Evolutionary conservation across 2,113 vertebrate species (phyloP).

Genomic region (Sander vitreus): DNA sequence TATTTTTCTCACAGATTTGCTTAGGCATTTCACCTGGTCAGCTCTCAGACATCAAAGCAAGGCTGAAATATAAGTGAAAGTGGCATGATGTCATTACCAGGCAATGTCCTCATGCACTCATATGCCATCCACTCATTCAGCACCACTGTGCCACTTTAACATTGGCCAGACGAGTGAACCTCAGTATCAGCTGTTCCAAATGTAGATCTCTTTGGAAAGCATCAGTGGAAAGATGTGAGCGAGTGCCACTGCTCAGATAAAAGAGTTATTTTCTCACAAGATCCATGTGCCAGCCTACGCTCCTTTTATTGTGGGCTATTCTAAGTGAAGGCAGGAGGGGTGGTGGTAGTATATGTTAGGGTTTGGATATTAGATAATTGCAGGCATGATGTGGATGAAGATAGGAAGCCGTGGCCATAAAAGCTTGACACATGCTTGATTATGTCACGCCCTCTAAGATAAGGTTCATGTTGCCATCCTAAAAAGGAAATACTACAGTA

Average conservation of each 20-base stretch:
- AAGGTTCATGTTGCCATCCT: slow-evolving; percentile 27
- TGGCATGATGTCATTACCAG: slow-evolving; percentile 65
- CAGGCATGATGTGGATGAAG: slow-evolving; percentile 66
- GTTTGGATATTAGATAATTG: slow-evolving; percentile 74
- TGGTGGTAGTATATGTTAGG: slow-evolving; percentile 42
- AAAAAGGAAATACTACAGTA: slow-evolving; percentile 26
- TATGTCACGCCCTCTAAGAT: slow-evolving; percentile 26
- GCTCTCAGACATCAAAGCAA: slow-evolving; percentile 67
- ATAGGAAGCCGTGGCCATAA: slow-evolving; percentile 1
- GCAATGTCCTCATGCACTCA: slow-evolving; percentile 61
- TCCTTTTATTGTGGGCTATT: slow-evolving; percentile 52
- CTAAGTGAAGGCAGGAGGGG: slow-evolving; percentile 34
- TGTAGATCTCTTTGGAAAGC: slow-evolving; percentile 75
- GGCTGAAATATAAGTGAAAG: slow-evolving; percentile 52
- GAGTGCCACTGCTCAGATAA: slow-evolving; percentile 70
- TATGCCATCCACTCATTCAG: slow-evolving; percentile 58
- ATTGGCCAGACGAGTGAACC: slow-evolving; percentile 69
- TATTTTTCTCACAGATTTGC: slow-evolving; percentile 32
- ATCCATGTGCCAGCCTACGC: slow-evolving; percentile 47
- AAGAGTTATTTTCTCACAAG: slow-evolving; percentile 72
- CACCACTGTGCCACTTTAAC: slow-evolving; percentile 61
- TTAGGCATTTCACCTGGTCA: slow-evolving; percentile 65
- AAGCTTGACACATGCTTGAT: slow-evolving; percentile 18
- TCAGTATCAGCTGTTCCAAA: slow-evolving; percentile 76
- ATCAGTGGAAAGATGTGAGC: slow-evolving; percentile 71